phyloP scores from a whole-genome alignment of 2,888 invertebrate species.

The Petrophora chlorosata region DNA sequence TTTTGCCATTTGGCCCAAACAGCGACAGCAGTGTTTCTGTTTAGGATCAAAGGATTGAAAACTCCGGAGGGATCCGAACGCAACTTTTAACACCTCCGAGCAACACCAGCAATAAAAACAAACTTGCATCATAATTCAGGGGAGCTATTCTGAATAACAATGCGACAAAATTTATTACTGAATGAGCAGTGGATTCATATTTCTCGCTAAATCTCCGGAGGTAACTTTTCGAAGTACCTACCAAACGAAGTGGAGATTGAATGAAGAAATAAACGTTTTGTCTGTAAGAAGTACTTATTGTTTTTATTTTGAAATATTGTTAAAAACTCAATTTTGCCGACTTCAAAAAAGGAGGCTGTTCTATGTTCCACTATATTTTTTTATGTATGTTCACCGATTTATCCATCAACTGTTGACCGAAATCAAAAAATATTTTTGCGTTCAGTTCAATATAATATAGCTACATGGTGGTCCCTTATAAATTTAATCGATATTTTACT shows the following conservation, averaged over 20 bases:
- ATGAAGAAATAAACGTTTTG: background rate
- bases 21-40: background rate
- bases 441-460: no score
- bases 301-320: no score
- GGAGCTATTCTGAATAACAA: slow-evolving; percentile 57
- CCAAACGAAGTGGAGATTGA: slow-evolving; percentile 38
- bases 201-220: slow-evolving; percentile 41
- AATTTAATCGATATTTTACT: no score
- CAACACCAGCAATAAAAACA: slow-evolving; percentile 52
- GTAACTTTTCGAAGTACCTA: slow-evolving; percentile 45
- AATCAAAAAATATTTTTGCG: no score
- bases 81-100: slow-evolving; percentile 16
- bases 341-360: no score
- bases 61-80: slow-evolving; percentile 1
- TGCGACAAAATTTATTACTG: slow-evolving; percentile 58
- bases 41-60: slow-evolving; percentile 3
- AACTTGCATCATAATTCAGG: slow-evolving; percentile 61
- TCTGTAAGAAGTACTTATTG: background rate
- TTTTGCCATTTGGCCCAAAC: no score
- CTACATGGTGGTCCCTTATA: no score
- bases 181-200: slow-evolving; percentile 56
- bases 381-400: no score
- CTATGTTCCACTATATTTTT: no score
- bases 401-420: no score
- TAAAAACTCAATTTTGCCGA: no score